Percentiles rank a stretch among this genome's conserved stretches.
Conservation (phyloP, 2,888 invertebrate genomes). For the Andrena marginata region DNA sequence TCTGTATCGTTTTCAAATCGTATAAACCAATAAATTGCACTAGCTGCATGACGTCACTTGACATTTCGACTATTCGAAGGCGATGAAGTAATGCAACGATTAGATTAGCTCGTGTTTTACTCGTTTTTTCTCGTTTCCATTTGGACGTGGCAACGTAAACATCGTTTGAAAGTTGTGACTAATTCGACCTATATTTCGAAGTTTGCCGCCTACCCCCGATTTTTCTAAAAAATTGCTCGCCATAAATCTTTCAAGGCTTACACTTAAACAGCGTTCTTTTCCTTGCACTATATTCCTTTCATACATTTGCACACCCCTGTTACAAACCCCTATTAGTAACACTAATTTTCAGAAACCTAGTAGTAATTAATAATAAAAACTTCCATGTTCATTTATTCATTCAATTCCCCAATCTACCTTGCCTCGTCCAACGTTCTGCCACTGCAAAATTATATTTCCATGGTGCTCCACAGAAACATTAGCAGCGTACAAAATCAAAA, state of each 20-base stretch:
- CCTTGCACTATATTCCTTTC: background rate
- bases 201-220: background rate
- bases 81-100: slow-evolving; percentile 55
- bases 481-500: no score
- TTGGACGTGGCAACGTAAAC: slow-evolving; percentile 19
- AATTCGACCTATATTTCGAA: slow-evolving; percentile 50
- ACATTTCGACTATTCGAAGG: slow-evolving; percentile 23
- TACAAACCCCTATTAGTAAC: no score
- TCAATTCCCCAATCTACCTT: no score
- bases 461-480: no score
- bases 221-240: no score
- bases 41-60: slow-evolving; percentile 24
- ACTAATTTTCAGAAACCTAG: no score
- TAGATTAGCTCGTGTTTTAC: slow-evolving; percentile 43
- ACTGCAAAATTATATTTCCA: no score
- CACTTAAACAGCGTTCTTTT: background rate
- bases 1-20: no score
- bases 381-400: no score
- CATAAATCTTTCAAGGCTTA: no score
- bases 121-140: slow-evolving; percentile 15
- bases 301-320: background rate
- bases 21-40: background rate
- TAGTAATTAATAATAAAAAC: no score
- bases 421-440: no score
- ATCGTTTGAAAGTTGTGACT: slow-evolving; percentile 37